A percentile compares a stretch with the other conserved stretches of the same genome.
phyloP scores from a whole-genome alignment of 2,113 vertebrate genomes.

The Patagioenas fasciata region DNA sequence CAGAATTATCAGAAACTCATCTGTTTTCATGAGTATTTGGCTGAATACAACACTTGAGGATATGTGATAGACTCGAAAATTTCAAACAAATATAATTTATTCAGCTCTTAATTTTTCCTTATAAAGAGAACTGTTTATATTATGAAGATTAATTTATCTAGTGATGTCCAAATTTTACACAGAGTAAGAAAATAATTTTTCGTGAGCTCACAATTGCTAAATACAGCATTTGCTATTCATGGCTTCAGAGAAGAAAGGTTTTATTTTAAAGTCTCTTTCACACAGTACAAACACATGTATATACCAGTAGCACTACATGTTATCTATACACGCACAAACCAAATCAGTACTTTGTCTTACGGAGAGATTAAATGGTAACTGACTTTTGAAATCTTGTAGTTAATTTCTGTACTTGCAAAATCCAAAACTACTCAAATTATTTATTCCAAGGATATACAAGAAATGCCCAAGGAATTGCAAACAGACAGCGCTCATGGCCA shows the following conservation, averaged over 20 bases:
- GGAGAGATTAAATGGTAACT: neutral
- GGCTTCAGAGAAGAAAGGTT: constrained; percentile 33
- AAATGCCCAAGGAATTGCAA: neutral
- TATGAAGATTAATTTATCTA: neutral
- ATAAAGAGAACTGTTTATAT: neutral
- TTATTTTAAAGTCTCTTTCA: constrained; percentile 56
- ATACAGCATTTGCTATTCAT: constrained; percentile 6
- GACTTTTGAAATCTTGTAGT: neutral
- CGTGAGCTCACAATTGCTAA: neutral
- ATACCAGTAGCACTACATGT: neutral
- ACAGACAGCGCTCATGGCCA: neutral
- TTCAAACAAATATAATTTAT: neutral
- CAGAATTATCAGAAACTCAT: neutral
- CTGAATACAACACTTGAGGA: neutral
- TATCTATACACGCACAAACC: constrained; percentile 8
- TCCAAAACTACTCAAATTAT: neutral
- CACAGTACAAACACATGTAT: constrained; percentile 10
- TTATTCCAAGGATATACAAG: neutral
- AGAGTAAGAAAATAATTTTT: neutral
- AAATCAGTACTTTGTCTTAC: neutral
- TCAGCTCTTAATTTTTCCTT: neutral
- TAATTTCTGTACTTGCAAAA: neutral
- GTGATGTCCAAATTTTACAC: neutral
- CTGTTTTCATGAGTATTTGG: neutral
- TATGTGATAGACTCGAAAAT: neutral